These are phyloP conservation scores for Chunga burmeisteri DNA, from an alignment of 2,113 vertebrate species.

Conservation along the genomic window DNA sequence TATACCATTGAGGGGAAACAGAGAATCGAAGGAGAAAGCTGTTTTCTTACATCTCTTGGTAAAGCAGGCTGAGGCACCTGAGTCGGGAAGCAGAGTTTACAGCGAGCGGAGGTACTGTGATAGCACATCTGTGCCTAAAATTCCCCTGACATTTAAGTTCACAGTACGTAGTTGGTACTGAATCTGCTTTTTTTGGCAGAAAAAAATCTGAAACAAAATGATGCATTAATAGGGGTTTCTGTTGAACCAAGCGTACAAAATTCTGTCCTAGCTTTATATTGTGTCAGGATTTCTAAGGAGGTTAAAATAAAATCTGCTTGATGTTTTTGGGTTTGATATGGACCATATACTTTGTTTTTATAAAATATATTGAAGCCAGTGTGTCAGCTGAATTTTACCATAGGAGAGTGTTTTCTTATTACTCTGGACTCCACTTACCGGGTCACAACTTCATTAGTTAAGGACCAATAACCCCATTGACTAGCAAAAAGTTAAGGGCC, in stretches of 20 bases:
- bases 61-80: not conserved
- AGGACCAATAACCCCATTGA: not conserved
- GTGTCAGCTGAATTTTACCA: not conserved
- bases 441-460: not conserved
- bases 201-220: not conserved
- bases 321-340: not conserved
- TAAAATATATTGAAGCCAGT: not conserved
- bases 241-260: not conserved
- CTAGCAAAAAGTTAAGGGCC: not conserved
- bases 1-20: not conserved
- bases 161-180: not conserved
- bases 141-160: not conserved
- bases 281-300: not conserved
- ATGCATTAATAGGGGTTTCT: not conserved
- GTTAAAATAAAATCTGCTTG: not conserved
- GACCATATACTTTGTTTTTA: not conserved
- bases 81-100: not conserved
- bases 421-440: not conserved
- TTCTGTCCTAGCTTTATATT: not conserved
- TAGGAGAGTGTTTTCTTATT: not conserved
- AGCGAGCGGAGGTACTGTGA: accelerated
- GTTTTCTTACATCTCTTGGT: not conserved
- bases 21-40: not conserved
- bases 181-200: not conserved
- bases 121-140: not conserved